Percentiles rank a stretch among this genome's conserved stretches.
phyloP scores from a whole-genome alignment of 2,113 vertebrate species.

The Smithornis capensis region DNA sequence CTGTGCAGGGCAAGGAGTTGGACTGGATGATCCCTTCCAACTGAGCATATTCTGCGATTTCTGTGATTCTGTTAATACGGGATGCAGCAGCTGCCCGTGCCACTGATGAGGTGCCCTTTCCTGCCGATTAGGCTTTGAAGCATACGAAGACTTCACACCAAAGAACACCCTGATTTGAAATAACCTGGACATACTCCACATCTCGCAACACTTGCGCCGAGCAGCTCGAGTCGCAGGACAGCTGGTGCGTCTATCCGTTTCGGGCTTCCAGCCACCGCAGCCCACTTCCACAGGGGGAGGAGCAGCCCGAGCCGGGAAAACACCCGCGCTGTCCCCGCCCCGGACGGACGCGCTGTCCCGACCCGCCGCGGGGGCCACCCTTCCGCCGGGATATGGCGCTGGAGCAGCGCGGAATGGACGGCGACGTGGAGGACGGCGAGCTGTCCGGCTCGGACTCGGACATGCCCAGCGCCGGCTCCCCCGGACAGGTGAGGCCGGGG shows the following conservation, averaged over 20 bases:
- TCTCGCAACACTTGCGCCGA: background rate
- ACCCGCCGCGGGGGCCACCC: background rate
- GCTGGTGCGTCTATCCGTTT: no score
- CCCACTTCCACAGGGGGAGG: rapidly evolving
- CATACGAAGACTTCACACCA: no score
- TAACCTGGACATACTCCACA: background rate
- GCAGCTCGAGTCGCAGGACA: rapidly evolving
- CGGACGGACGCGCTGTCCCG: background rate
- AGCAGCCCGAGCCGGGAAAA: background rate
- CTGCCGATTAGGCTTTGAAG: background rate
- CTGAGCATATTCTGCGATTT: no score
- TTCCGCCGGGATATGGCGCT: conserved; percentile 73
- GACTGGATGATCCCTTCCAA: background rate
- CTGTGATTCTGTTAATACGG: background rate
- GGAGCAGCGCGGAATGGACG: conserved; percentile 76
- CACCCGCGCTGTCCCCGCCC: background rate
- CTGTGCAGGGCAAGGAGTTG: background rate
- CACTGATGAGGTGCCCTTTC: background rate
- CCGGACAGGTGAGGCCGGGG: conserved; percentile 24
- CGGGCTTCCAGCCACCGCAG: rapidly evolving
- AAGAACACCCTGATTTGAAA: background rate
- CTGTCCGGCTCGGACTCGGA: conserved; percentile 85
- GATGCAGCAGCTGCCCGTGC: background rate
- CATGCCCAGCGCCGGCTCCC: conserved; percentile 70
- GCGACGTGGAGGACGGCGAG: conserved; percentile 88